A percentile compares a stretch with the other conserved stretches of the same genome.
phyloP scores from a whole-genome alignment of 2,797 vertebrate species.

The Hydrophis major region DNA sequence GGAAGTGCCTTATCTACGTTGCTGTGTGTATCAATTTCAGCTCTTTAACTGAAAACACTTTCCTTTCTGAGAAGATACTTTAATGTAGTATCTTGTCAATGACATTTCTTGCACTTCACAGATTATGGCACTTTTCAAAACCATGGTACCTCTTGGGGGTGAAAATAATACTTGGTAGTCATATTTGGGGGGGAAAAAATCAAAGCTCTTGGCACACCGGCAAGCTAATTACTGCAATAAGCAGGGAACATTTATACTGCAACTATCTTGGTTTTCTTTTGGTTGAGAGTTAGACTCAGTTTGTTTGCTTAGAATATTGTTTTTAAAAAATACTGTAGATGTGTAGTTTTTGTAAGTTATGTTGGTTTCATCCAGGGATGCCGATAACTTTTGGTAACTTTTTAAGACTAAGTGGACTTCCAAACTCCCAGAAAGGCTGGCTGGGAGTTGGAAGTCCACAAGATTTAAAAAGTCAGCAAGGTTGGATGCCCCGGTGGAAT shows the following conservation, averaged over 20 bases:
- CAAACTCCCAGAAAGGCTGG: not conserved
- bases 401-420: not conserved
- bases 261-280: not conserved
- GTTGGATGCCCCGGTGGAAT: not conserved
- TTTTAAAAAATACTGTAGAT: no score
- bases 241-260: no score
- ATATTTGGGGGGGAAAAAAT: not conserved
- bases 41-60: not conserved
- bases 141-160: not conserved
- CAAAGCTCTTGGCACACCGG: not conserved
- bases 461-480: not conserved
- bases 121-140: not conserved
- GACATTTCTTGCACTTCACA: not conserved
- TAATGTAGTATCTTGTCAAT: accelerated
- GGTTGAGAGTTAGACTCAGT: not conserved
- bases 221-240: not conserved
- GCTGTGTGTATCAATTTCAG: accelerated
- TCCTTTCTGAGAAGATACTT: not conserved
- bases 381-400: not conserved
- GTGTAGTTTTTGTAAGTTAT: not conserved
- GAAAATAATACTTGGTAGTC: accelerated
- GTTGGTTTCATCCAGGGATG: not conserved
- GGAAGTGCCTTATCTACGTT: not conserved
- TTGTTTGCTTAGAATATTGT: not conserved
- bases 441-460: not conserved